Evolutionary conservation across 2,888 invertebrate genomes (phyloP), one percentile per base, ranked within the genome.

Genomic region (Colostygia pectinataria): DNA sequence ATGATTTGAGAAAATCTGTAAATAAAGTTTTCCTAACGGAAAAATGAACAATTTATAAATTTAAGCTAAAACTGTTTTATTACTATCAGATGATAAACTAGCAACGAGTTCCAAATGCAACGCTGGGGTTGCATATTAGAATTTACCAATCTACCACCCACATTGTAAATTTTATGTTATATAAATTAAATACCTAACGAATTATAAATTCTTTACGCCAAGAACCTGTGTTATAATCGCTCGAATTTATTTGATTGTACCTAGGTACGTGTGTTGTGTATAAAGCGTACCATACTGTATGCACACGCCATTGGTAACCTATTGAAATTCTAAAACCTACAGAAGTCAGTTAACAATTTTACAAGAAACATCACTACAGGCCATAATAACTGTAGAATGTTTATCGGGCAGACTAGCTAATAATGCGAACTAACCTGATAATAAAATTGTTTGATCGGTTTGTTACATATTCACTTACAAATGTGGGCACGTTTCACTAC

Each of bases 261-360:
- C n/a, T n/a, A n/a, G n/a, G 18, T 32, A n/a, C 32, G 32, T 14
- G 18, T 18, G 9, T 32, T 32, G 10, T 32, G 32, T 15, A 32
- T 32, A 32, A 32, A 32, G 9, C 32, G 32, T 18, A 32, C 18
- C n/a, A 32, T n/a, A n/a, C n/a, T n/a, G 5, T 32, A 32, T 15
- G 32, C 32, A 32, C 32, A 18, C 32, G 25, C 25, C 8, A n/a
- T 2, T 9, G 10, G 10, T 5, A 28, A 28, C 5, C 27, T 5
- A 10, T 28, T 28, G 4, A 28, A 10, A 28, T 28, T 28, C 4
- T 10, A 28, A 28, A 28, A 28, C 5, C 27, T 28, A 10, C 2
- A 1, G 9, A 25, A 25, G 9, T 28, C 27, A 28, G 9, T 28
- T n/a, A n/a, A n/a, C n/a, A 12, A 10, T 2, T 1, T 12, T 28